Base-by-base conservation (phyloP, 2,797 vertebrate species). In the Chelmon rostratus region DNA sequence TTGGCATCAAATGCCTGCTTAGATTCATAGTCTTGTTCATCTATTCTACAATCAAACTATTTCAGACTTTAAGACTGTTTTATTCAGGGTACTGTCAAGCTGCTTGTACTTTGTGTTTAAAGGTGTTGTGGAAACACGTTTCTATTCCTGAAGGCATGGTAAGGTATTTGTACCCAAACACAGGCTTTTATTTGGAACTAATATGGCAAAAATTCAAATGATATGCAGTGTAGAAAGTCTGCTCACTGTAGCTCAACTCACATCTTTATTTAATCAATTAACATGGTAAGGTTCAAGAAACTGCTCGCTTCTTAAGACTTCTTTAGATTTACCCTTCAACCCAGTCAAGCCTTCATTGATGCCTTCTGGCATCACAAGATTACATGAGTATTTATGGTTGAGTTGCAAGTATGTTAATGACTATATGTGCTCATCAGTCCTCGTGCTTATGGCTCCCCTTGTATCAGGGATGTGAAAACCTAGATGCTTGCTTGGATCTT, bases 341-440 rank as follows among this genome's bases (percentile, higher is more conserved):
- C 31, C 16, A 44, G 5, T 38, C 40, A 8, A 8, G 31, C 16
- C 44, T 58, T 11, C 62, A 21, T 16, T 53, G 49, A 58, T 56
- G 35, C 25, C 73, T 35, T 73, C 21, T 49, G 57, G 18, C 49
- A 76, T 31, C 21, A 54, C 38, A 61, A 23, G 21, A 79, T 42
- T 25, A 59, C 19, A n/a, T 47, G 44, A 72, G 40, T 47, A 19
- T 40, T 73, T 31, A 21, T 44, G 35, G 12, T 35, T 47, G n/a
- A 68, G 44, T 62, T 73, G 61, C 42, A 77, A 57, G 35, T 65
- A 56, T 68, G 33, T 78, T 28, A 47, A 18, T 47, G n/a, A n/a
- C 12, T 21, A 12, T 63, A 33, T 59, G 12, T 49, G 59, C 52
- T 79, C 40, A 64, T 73, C 49, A 49, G 46, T 52, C 23, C 31